Conservation (phyloP, 2,888 invertebrate genomes). For the Volucella inflata region DNA sequence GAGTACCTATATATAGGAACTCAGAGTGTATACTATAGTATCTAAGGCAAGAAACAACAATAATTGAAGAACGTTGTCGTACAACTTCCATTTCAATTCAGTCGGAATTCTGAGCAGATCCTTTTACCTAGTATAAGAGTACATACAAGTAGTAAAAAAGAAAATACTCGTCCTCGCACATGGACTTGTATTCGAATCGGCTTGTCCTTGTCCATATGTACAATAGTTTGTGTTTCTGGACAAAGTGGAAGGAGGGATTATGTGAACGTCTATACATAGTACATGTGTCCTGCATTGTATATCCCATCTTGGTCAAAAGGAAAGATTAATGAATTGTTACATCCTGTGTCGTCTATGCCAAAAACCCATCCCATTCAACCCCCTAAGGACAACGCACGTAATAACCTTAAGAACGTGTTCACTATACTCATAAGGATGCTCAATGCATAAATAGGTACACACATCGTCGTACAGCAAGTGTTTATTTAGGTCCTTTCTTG, state of each 20-base stretch:
- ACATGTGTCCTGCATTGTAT: constrained; percentile 43
- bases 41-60: constrained; percentile 57
- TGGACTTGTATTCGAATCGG: neutral
- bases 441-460: constrained; percentile 9
- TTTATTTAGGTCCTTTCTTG: constrained; percentile 66
- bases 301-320: constrained; percentile 67
- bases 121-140: constrained; percentile 36
- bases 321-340: constrained; percentile 75
- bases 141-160: neutral
- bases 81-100: constrained; percentile 55
- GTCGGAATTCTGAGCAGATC: constrained; percentile 33
- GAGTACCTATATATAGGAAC: too few species aligned
- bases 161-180: constrained; percentile 6
- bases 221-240: constrained; percentile 18
- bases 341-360: constrained; percentile 64
- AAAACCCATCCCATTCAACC: constrained; percentile 22
- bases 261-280: constrained; percentile 5
- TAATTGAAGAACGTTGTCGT: constrained; percentile 68
- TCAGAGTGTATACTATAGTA: neutral
- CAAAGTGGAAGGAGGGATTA: constrained; percentile 16
- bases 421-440: constrained; percentile 28
- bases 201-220: too few species aligned
- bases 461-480: constrained; percentile 25
- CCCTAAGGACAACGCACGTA: constrained; percentile 61
- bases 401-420: constrained; percentile 73